phyloP scores from a whole-genome alignment of 2,797 vertebrate genomes.

The Myotis myotis region DNA sequence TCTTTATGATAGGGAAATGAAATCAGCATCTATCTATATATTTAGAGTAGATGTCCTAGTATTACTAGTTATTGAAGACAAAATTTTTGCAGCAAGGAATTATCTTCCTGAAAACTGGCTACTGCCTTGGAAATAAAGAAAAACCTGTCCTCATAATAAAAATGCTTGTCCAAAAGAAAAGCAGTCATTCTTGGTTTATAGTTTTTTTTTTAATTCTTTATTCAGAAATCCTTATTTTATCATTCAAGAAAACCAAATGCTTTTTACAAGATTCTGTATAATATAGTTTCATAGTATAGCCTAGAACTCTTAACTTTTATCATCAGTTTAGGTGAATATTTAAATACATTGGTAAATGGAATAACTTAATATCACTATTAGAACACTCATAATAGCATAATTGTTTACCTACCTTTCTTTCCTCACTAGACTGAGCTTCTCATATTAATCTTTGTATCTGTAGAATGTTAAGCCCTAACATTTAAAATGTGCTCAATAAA shows the following conservation, averaged over 20 bases:
- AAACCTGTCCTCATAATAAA: background rate
- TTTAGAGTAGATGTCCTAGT: background rate
- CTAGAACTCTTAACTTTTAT: constrained; percentile 12
- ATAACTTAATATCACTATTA: constrained; percentile 21
- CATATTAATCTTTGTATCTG: constrained; percentile 1
- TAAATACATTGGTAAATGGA: background rate
- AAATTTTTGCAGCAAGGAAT: background rate
- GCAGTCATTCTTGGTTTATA: background rate
- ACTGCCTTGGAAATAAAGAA: background rate
- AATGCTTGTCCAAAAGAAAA: background rate
- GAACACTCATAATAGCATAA: background rate
- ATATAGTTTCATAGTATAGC: background rate
- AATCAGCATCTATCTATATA: background rate
- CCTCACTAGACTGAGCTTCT: background rate
- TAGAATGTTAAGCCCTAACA: background rate
- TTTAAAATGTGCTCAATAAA: constrained; percentile 16
- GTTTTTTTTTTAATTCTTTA: constrained; percentile 18
- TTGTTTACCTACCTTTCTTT: background rate
- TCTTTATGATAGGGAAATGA: background rate
- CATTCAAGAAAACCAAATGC: background rate
- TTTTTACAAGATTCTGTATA: background rate
- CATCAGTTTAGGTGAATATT: constrained; percentile 29
- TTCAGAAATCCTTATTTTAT: constrained; percentile 40
- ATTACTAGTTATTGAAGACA: background rate
- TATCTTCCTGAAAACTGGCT: background rate